Evolutionary conservation across 2,888 invertebrate species (phyloP).

Genomic region (Drosophila colorata): DNA sequence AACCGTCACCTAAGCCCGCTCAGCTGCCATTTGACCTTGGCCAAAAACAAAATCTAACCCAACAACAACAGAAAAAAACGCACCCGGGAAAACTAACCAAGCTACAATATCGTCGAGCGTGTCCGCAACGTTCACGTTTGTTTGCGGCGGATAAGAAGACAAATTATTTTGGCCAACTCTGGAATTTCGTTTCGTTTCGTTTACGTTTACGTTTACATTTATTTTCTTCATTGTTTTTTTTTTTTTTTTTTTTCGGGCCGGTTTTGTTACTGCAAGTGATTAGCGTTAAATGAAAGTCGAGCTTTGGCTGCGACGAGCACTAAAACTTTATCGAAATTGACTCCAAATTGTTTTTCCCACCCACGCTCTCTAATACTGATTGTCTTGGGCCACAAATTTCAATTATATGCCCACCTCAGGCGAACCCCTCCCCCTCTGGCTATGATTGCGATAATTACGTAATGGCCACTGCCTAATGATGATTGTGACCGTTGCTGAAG

Average conservation of each 20-base stretch:
- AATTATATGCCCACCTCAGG: conserved; percentile 65
- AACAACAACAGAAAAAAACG: conserved; percentile 61
- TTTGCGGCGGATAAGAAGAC: conserved; percentile 63
- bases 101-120: not conserved
- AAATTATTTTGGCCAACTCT: conserved; percentile 72
- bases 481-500: conserved; percentile 60
- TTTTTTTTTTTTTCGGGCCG: not conserved
- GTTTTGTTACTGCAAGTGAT: conserved; percentile 77
- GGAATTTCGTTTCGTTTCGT: conserved; percentile 46
- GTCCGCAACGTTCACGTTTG: conserved; percentile 31
- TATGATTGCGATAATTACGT: conserved; percentile 81
- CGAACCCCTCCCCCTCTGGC: conserved; percentile 12
- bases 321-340: conserved; percentile 80
- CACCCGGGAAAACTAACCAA: conserved; percentile 7
- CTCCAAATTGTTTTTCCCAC: conserved; percentile 70
- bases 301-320: conserved; percentile 29
- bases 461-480: conserved; percentile 76
- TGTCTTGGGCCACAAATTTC: conserved; percentile 67
- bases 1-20: conserved; percentile 77
- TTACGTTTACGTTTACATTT: conserved; percentile 19
- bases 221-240: not conserved
- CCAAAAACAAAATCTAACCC: conserved; percentile 65
- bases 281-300: conserved; percentile 76
- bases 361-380: conserved; percentile 10
- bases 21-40: conserved; percentile 76